Conservation (phyloP, 2,888 invertebrate species). For the Eupithecia insigniata region DNA sequence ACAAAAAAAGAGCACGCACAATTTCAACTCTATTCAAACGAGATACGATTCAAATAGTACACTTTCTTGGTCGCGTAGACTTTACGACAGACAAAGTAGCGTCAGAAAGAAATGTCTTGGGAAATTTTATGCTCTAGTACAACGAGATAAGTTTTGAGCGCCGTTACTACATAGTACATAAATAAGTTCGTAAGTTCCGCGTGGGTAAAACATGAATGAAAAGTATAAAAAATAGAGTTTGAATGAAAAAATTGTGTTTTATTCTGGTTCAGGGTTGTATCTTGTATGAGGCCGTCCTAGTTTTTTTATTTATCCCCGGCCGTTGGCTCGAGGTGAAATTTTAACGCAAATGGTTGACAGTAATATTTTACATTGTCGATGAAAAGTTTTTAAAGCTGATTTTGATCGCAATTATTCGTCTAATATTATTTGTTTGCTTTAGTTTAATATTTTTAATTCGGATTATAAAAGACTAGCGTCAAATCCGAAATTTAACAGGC, state of each 20-base stretch:
- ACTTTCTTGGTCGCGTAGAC: conserved; percentile 9
- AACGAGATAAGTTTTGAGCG: conserved; percentile 14
- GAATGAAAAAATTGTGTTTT: conserved; percentile 45
- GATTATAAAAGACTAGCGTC: no score
- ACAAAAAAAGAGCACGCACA: conserved; percentile 16
- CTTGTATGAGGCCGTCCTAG: conserved; percentile 40
- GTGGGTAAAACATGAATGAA: conserved; percentile 46
- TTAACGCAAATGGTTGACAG: conserved; percentile 23
- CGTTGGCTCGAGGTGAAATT: conserved; percentile 25
- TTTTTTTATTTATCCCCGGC: conserved; percentile 32
- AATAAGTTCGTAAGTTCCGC: conserved; percentile 42
- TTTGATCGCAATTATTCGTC: conserved; percentile 7
- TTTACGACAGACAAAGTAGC: conserved; percentile 29
- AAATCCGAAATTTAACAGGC: no score
- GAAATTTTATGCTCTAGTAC: conserved; percentile 22
- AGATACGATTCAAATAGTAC: conserved; percentile 5
- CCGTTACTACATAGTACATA: conserved; percentile 26
- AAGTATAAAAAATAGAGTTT: conserved; percentile 30
- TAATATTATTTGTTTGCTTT: background rate
- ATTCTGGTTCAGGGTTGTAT: conserved; percentile 41
- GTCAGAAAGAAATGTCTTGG: conserved; percentile 16
- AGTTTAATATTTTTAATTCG: background rate
- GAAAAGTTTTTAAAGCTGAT: conserved; percentile 1
- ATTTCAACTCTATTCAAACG: conserved; percentile 10
- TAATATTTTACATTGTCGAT: conserved; percentile 15